Percentiles rank a stretch among this genome's conserved stretches.
phyloP scores from a whole-genome alignment of 2,888 invertebrate genomes.

The Aelia acuminata region DNA sequence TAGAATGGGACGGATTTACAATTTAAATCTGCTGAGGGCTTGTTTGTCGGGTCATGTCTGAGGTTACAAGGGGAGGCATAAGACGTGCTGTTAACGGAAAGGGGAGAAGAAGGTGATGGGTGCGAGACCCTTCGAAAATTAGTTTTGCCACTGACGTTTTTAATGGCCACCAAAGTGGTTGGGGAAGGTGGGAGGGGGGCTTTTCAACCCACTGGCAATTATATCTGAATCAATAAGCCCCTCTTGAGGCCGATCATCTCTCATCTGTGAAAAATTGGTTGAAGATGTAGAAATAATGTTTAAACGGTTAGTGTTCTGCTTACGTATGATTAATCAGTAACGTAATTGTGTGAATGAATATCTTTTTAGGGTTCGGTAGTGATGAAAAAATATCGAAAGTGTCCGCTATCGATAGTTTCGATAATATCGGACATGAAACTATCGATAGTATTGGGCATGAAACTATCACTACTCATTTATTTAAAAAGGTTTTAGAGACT shows the following conservation, averaged over 20 bases:
- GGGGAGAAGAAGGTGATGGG: background rate
- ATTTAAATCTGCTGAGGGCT: background rate
- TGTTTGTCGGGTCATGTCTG: background rate
- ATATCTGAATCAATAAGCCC: background rate
- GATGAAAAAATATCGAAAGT: no score
- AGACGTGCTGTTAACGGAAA: background rate
- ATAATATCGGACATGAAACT: no score
- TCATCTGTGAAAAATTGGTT: constrained; percentile 3
- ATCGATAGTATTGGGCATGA: no score
- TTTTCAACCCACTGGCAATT: background rate
- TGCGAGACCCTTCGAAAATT: constrained; percentile 22
- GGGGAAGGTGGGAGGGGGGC: background rate
- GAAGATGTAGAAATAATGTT: no score
- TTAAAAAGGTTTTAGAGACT: no score
- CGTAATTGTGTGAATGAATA: no score
- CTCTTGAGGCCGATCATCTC: background rate
- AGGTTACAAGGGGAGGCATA: background rate
- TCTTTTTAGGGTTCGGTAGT: no score
- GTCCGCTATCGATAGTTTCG: no score
- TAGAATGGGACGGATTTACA: background rate
- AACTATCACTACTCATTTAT: no score
- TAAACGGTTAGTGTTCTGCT: no score
- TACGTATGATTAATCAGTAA: no score
- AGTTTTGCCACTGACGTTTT: constrained; percentile 49
- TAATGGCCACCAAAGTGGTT: constrained; percentile 8